These are phyloP conservation scores for Taenioides sp. DNA, from an alignment of 2,797 vertebrate species.

Conservation along the genomic window DNA sequence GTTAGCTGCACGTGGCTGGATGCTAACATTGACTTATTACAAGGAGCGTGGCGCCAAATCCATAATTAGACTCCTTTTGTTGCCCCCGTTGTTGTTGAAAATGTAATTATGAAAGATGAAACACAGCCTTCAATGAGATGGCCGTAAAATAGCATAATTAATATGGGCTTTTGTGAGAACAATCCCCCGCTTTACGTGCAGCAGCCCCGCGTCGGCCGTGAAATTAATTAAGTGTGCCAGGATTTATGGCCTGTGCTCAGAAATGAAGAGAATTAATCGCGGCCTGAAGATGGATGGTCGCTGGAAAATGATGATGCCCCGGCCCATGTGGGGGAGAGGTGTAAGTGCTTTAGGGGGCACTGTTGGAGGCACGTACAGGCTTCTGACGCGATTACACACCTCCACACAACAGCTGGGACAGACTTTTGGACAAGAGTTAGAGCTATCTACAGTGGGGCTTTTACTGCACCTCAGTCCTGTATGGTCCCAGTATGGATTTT, in stretches of 20 bases:
- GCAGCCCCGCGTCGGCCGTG: slow-evolving; percentile 90
- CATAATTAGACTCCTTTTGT: slow-evolving; percentile 95
- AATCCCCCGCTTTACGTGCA: slow-evolving; percentile 96
- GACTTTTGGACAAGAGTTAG: slow-evolving; percentile 68
- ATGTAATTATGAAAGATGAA: slow-evolving; percentile 99
- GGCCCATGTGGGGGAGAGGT: slow-evolving; percentile 83
- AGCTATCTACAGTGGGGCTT: slow-evolving; percentile 40
- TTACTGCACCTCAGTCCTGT: slow-evolving; percentile 52
- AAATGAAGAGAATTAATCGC: slow-evolving; percentile 98
- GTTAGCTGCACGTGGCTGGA: slow-evolving; percentile 37
- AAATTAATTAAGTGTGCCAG: slow-evolving; percentile 99
- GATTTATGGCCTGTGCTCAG: slow-evolving; percentile 98
- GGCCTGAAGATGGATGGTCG: slow-evolving; percentile 98
- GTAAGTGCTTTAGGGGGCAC: slow-evolving; percentile 91
- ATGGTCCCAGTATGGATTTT: slow-evolving; percentile 16
- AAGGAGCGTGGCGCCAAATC: slow-evolving; percentile 73
- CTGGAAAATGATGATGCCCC: slow-evolving; percentile 95
- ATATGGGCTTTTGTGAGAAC: slow-evolving; percentile 99
- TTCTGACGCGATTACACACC: slow-evolving; percentile 81
- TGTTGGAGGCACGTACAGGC: slow-evolving; percentile 63
- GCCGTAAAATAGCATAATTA: slow-evolving; percentile 99
- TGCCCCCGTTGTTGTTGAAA: slow-evolving; percentile 87
- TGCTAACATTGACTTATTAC: slow-evolving; percentile 78
- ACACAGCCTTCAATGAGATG: slow-evolving; percentile 98
- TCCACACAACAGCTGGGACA: slow-evolving; percentile 78